Conservation (phyloP, 2,113 vertebrate genomes). For the Ictalurus punctatus region DNA sequence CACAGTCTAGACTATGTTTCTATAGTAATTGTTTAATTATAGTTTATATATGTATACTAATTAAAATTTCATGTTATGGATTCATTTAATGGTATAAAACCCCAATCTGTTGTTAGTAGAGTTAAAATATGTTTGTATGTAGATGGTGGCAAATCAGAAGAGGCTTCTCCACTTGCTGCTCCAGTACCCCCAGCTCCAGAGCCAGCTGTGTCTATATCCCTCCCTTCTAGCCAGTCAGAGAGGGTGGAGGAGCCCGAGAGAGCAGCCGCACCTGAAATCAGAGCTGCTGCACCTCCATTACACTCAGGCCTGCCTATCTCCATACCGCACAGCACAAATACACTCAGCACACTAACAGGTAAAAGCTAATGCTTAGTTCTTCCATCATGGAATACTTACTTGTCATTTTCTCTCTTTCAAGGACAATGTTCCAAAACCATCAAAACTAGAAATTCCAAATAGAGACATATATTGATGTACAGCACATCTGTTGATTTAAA, state of each 20-base stretch:
- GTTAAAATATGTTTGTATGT: neutral
- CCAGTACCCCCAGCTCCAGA: slow-evolving; percentile 52
- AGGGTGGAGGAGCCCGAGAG: slow-evolving; percentile 61
- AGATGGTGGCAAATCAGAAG: slow-evolving; percentile 60
- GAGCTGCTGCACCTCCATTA: slow-evolving; percentile 61
- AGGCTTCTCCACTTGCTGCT: slow-evolving; percentile 56
- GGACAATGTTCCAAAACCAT: neutral
- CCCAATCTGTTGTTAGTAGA: neutral
- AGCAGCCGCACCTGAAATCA: slow-evolving; percentile 58
- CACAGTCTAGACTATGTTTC: neutral
- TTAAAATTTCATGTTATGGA: neutral
- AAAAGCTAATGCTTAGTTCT: neutral
- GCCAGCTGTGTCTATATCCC: slow-evolving; percentile 44
- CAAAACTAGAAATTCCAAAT: neutral
- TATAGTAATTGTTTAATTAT: neutral
- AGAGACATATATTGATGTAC: neutral
- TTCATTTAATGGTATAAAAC: neutral
- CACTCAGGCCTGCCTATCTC: slow-evolving; percentile 61
- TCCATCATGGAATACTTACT: neutral
- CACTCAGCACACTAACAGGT: slow-evolving; percentile 63
- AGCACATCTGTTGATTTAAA: neutral
- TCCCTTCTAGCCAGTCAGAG: slow-evolving; percentile 56
- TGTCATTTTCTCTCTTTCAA: neutral
- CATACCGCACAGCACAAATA: slow-evolving; percentile 60
- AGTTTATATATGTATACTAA: neutral